Evolutionary conservation across 2,113 vertebrate genomes (phyloP), one percentile per base, ranked within the genome.

Genomic region (Bettongia penicillata): DNA sequence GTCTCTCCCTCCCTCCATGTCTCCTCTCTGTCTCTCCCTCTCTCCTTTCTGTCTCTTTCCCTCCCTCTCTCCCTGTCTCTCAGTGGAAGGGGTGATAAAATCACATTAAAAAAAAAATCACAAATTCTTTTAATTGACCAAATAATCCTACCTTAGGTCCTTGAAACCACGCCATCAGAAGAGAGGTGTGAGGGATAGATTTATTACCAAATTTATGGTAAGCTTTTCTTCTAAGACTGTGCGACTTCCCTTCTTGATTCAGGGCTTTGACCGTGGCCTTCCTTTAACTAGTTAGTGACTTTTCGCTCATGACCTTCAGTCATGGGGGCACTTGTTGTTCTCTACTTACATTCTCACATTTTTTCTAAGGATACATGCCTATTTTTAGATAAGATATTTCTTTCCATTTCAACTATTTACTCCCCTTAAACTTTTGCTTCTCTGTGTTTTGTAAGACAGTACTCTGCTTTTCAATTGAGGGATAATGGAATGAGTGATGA

Each of bases 331-430:
- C 25, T 90, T 50, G 90, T 11, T 50, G 48, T 90, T 90, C 90
- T 90, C 90, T 47, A 90, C 90, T 90, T 94, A 89, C 1, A 5
- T 0, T 61, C 91, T 51, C 0, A 92, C 95, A 96, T 94, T 95
- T 96, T 97, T 97, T 97, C 97, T 98, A 98, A 98, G 98, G 98
- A 98, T 98, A 92, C 91, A 93, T 53, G 96, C 53, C 98, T 98
- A 98, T 98, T 98, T 98, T 98, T 98, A 98, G 98, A 98, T 93
- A 93, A 93, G 94, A 98, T 97, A 97, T 98, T 98, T 98, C 97
- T 98, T 98, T 98, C 97, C 97, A 98, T 97, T 95, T 96, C 96
- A 97, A 97, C 94, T 98, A 97, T 98, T 97, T 98, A 98, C 96
- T 97, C 97, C 96, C 97, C 94, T 96, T 28, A 90, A 91, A 93